Conservation (phyloP, 2,113 vertebrate genomes). For the Dolichotis patagonum region DNA sequence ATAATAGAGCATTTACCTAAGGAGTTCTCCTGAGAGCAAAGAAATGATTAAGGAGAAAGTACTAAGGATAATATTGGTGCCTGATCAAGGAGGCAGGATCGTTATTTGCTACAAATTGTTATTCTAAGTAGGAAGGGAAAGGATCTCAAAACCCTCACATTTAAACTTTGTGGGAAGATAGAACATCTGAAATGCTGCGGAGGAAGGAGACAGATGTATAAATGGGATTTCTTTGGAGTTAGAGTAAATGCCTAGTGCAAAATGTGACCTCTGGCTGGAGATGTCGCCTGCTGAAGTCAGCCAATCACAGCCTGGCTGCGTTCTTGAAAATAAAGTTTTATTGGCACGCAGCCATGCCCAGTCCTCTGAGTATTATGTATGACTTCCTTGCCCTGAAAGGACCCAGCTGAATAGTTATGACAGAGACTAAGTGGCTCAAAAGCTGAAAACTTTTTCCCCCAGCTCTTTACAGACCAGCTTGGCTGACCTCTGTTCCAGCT, state of each 20-base stretch:
- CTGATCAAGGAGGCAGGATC: background rate
- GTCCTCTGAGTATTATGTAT: background rate
- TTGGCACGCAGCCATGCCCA: background rate
- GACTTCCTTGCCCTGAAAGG: background rate
- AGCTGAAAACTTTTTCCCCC: background rate
- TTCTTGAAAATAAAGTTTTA: background rate
- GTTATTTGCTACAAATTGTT: background rate
- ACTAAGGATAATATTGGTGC: background rate
- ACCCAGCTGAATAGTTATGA: background rate
- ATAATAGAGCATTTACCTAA: background rate
- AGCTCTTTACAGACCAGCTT: background rate
- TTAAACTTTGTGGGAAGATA: background rate
- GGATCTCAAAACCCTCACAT: background rate
- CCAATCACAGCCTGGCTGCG: background rate
- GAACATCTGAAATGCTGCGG: background rate
- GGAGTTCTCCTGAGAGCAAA: background rate
- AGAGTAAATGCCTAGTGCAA: background rate
- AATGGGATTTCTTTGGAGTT: background rate
- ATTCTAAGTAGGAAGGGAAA: background rate
- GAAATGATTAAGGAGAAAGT: background rate
- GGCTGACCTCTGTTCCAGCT: background rate
- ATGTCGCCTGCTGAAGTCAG: background rate
- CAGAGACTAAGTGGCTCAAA: background rate
- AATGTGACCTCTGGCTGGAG: background rate
- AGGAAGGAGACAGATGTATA: background rate